These are phyloP conservation scores for Diloba caeruleocephala DNA, from an alignment of 2,888 invertebrate genomes.

Conservation along the genomic window DNA sequence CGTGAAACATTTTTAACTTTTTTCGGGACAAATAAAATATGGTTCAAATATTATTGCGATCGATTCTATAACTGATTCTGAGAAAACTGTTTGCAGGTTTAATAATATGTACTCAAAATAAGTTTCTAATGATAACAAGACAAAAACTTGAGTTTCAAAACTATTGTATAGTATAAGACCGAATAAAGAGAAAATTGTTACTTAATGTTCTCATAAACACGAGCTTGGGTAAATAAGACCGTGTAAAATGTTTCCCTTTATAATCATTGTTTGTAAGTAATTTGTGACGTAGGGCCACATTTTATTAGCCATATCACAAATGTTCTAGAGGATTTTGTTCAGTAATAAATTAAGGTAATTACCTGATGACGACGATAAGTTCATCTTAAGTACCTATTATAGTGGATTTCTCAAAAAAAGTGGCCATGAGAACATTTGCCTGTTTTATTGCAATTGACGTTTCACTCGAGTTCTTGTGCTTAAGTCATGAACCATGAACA, in stretches of 20 bases:
- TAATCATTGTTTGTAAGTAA: conserved; percentile 11
- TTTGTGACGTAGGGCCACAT: not conserved
- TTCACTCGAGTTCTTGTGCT: conserved; percentile 69
- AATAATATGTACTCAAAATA: too few species aligned
- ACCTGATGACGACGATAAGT: conserved; percentile 56
- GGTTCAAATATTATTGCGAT: too few species aligned
- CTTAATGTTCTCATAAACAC: conserved; percentile 3
- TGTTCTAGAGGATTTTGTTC: conserved; percentile 20
- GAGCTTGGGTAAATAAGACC: conserved; percentile 7
- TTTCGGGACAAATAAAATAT: too few species aligned
- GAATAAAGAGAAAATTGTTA: conserved; percentile 1
- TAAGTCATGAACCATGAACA: conserved; percentile 64
- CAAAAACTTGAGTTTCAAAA: too few species aligned
- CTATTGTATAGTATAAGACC: not conserved
- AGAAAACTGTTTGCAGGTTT: too few species aligned
- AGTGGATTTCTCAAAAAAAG: conserved; percentile 58
- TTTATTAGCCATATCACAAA: not conserved
- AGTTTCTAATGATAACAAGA: too few species aligned
- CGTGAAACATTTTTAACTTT: too few species aligned
- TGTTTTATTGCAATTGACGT: conserved; percentile 66
- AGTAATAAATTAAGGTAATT: conserved; percentile 51
- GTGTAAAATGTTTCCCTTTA: conserved; percentile 8
- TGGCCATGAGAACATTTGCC: conserved; percentile 73
- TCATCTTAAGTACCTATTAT: conserved; percentile 61
- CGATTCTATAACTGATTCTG: too few species aligned